These are phyloP conservation scores for Chironomus tentans DNA, from an alignment of 2,888 invertebrate species.

Conservation along the genomic window DNA sequence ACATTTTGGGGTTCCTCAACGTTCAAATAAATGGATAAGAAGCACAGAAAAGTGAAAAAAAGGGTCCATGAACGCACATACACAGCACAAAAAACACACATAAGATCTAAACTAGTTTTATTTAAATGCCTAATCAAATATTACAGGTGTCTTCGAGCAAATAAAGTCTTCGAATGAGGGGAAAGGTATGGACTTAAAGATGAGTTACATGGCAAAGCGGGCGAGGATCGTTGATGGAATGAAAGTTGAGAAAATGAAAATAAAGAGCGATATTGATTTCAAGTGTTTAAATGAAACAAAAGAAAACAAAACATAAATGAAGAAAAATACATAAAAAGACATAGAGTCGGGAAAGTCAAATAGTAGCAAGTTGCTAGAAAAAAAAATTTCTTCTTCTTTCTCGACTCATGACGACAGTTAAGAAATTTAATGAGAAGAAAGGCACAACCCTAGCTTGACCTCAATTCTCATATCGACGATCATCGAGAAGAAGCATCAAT, in stretches of 20 bases:
- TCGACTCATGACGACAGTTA: background rate
- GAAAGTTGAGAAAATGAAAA: background rate
- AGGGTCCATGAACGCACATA: background rate
- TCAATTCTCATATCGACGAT: slow-evolving; percentile 6
- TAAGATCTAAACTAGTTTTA: background rate
- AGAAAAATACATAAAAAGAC: background rate
- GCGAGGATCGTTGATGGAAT: background rate
- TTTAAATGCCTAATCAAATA: slow-evolving; percentile 5
- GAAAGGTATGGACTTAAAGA: background rate
- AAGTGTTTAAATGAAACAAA: background rate
- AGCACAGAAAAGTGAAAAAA: background rate
- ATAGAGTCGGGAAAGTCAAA: background rate
- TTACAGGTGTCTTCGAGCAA: slow-evolving; percentile 6
- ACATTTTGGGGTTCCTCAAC: background rate
- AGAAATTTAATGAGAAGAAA: background rate
- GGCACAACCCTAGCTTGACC: slow-evolving; percentile 16
- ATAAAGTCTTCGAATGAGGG: background rate
- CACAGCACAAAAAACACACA: background rate
- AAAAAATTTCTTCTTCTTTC: background rate
- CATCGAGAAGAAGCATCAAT: background rate
- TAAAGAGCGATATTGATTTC: background rate
- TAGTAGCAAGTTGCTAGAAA: background rate
- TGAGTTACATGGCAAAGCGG: background rate
- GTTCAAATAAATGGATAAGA: background rate
- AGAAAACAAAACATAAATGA: background rate